These are phyloP conservation scores for Chironomus riparius DNA, from an alignment of 2,888 invertebrate genomes.

Conservation along the genomic window DNA sequence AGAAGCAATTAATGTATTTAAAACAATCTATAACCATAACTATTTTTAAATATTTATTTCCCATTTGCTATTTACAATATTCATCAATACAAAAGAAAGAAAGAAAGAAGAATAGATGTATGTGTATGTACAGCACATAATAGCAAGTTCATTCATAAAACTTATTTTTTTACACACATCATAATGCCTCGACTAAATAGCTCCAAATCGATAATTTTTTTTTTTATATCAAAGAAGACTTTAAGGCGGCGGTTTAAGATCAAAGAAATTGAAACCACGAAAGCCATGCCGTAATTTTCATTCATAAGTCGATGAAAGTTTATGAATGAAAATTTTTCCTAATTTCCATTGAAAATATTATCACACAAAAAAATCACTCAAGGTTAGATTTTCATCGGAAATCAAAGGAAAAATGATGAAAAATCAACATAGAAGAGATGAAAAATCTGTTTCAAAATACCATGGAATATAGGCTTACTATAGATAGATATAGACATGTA, in stretches of 20 bases:
- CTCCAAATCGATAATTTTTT: conserved; percentile 18
- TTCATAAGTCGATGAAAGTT: conserved; percentile 18
- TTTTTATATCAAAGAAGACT: not conserved
- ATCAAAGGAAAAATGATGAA: not conserved
- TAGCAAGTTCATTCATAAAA: conserved; percentile 8
- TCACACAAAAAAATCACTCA: not conserved
- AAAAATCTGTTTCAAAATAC: not conserved
- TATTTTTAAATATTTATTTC: too few species aligned
- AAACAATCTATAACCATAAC: too few species aligned
- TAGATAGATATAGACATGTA: not conserved
- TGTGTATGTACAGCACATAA: not conserved
- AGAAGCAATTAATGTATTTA: too few species aligned
- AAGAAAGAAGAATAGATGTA: too few species aligned
- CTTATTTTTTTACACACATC: not conserved
- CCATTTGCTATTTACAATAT: too few species aligned
- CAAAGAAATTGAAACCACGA: conserved; percentile 12
- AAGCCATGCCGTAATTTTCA: conserved; percentile 23
- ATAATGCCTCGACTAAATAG: not conserved
- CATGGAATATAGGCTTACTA: not conserved
- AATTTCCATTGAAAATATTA: conserved; percentile 13
- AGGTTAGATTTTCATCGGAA: conserved; percentile 22
- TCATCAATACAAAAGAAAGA: too few species aligned
- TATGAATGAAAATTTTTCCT: conserved; percentile 12
- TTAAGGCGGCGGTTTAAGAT: conserved; percentile 17
- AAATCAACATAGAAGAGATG: not conserved